These are phyloP conservation scores for Metellina segmentata DNA, from an alignment of 2,888 invertebrate genomes.

Conservation along the genomic window DNA sequence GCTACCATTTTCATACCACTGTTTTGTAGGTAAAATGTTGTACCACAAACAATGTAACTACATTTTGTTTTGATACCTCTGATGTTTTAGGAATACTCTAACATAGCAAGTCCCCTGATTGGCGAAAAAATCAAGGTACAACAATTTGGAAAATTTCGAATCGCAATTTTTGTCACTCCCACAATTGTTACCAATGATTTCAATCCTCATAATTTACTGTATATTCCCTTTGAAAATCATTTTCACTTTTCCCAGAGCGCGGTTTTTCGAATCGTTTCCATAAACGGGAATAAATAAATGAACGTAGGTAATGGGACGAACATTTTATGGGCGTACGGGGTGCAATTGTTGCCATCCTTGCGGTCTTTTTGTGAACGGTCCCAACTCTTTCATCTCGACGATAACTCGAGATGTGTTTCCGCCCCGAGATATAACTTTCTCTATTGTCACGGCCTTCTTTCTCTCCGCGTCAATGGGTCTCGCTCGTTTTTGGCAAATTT, in stretches of 20 bases:
- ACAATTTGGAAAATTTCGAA: no score
- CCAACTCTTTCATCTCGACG: background rate
- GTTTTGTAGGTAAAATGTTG: no score
- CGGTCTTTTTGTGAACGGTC: background rate
- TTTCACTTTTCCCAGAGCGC: background rate
- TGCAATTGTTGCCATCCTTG: background rate
- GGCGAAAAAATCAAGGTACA: no score
- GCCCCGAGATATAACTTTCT: constrained; percentile 30
- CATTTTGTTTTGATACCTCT: no score
- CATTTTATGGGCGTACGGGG: background rate
- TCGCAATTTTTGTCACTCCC: no score
- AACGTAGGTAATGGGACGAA: constrained; percentile 1
- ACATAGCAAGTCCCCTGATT: no score
- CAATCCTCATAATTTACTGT: background rate
- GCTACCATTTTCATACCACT: no score
- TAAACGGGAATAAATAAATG: background rate
- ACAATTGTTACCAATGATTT: no score
- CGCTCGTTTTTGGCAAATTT: constrained; percentile 19
- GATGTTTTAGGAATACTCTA: no score
- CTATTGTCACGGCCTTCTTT: constrained; percentile 13
- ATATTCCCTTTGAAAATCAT: background rate
- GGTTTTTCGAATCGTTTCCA: background rate
- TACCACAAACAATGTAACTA: no score
- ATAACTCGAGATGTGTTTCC: background rate
- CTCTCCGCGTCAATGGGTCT: background rate